A percentile compares a stretch with the other conserved stretches of the same genome.
Conservation (phyloP, 2,888 invertebrate genomes). For the Dryococelus australis region DNA sequence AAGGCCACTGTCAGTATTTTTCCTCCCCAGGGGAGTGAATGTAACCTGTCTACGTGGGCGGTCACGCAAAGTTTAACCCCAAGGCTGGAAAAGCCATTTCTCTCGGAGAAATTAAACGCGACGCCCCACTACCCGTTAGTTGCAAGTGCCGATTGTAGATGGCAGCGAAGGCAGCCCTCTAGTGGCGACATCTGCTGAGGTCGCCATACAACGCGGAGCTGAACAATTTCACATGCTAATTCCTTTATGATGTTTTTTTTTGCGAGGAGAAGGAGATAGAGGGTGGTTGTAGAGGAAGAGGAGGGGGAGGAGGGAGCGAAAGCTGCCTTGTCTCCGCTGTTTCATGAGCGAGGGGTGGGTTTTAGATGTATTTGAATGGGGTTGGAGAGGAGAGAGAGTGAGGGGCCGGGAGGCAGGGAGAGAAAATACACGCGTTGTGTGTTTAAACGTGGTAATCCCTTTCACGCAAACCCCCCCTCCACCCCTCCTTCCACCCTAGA, state of each 20-base stretch:
- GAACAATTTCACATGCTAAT: background rate
- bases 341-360: background rate
- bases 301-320: background rate
- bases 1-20: no score
- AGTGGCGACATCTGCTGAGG: no score
- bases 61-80: no score
- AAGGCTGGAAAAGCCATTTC: no score
- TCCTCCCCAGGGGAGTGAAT: no score
- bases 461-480: background rate
- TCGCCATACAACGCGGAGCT: background rate
- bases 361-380: background rate
- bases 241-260: background rate
- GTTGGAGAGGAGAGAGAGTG: background rate
- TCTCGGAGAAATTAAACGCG: no score
- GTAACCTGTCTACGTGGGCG: no score
- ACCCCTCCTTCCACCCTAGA: background rate
- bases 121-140: background rate
- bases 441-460: conserved; percentile 16
- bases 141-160: background rate
- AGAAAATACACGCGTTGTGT: background rate
- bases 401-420: no score
- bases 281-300: background rate
- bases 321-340: conserved; percentile 3
- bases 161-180: background rate
- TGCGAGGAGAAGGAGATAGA: no score